Evolutionary conservation across 2,113 vertebrate genomes (phyloP), one percentile per base, ranked within the genome.

Genomic region (Diphyllodes magnificus): DNA sequence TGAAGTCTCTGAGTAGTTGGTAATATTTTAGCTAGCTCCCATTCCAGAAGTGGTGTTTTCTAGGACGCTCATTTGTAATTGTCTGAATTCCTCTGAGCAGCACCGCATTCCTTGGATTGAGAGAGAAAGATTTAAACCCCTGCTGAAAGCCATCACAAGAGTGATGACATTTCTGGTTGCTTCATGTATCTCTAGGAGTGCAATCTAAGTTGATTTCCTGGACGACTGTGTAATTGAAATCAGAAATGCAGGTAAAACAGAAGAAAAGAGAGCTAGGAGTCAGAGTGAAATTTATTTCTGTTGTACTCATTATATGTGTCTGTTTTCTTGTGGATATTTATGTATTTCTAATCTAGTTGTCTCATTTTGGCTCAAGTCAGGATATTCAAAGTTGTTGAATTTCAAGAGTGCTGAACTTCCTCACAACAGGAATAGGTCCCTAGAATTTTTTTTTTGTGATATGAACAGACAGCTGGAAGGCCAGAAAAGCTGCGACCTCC

Each of bases 51-150:
- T 60, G 70, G 20, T 90, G 59, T 86, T 93, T 85, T 80, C 63
- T 42, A 47, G 75, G 82, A 63, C 92, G 66, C 45, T 93, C 7
- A 20, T 93, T 88, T 82, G 63, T 80, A 92, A 77, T 86, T 80
- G 57, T 61, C 66, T 57, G 75, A 90, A 82, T 90, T 92, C 66
- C 30, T 94, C 39, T 83, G 80, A 88, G 71, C 76, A 94, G 13
- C 28, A 45, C 45, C 1, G 2, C 16, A 21, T 92, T 94, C 88
- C 75, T 82, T 80, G 70, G 82, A 50, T 54, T 3, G 6, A 49
- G 61, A 92, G 57, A 76, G 88, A 85, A 95, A 82, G 57, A 80
- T 90, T 86, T 90, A 94, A 93, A 86, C 50, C 81, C 59, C 87
- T 88, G 82, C 78, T 95, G 85, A 94, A 94, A 93, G 49, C 53